These are phyloP conservation scores for Salvelinus namaycush DNA, from an alignment of 2,113 vertebrate species.

Conservation along the genomic window DNA sequence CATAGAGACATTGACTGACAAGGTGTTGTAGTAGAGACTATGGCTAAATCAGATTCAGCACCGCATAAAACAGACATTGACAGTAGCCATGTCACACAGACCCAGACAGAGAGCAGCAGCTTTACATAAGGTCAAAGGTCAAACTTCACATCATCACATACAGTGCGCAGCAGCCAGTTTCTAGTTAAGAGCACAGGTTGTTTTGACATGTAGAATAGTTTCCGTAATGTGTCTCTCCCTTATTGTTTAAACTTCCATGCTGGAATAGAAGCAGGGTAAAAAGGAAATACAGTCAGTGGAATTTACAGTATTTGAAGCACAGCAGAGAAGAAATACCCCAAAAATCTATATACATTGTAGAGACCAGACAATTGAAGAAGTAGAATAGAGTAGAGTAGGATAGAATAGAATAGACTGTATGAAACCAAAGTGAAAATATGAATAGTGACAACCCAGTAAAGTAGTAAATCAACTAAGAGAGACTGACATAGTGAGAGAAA, in stretches of 20 bases:
- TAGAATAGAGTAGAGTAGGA: constrained; percentile 2
- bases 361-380: neutral
- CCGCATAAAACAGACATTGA: constrained; percentile 14
- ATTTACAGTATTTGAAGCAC: neutral
- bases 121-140: neutral
- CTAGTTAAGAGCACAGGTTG: neutral
- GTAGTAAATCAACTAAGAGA: constrained; percentile 7
- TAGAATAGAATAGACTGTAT: neutral
- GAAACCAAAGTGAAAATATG: neutral
- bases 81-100: constrained; percentile 20
- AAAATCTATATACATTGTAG: neutral
- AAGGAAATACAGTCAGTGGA: constrained; percentile 2
- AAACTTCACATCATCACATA: constrained; percentile 23
- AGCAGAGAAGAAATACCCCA: neutral
- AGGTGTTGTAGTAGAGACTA: neutral
- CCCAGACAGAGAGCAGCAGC: constrained; percentile 18
- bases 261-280: neutral
- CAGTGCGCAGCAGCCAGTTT: neutral
- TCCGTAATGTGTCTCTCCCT: neutral
- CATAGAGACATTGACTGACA: constrained; percentile 17
- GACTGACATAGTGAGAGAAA: neutral
- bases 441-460: too few species aligned
- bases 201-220: neutral
- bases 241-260: neutral
- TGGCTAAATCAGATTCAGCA: constrained; percentile 38